Percentiles rank a stretch among this genome's conserved stretches.
Conservation (phyloP, 1,140 invertebrate species). For the Drosophila pandora region DNA sequence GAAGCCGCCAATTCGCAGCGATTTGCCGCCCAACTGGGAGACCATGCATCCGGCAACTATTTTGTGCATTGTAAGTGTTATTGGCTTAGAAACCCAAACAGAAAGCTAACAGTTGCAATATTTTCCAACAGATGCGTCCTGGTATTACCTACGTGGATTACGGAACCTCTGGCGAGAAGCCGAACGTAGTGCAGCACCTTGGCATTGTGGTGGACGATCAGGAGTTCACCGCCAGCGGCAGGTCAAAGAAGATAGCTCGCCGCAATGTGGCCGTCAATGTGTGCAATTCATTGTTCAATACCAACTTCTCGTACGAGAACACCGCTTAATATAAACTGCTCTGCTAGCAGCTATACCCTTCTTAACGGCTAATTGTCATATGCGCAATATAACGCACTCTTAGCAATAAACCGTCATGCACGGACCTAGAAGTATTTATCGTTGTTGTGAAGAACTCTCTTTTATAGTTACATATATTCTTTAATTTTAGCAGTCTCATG, state of each 20-base stretch:
- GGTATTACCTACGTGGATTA: conserved; percentile 87
- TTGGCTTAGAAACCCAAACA: neutral
- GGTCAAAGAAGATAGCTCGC: conserved; percentile 85
- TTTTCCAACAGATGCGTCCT: conserved; percentile 86
- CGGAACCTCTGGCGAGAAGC: conserved; percentile 85
- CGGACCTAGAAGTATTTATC: neutral
- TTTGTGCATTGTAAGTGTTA: conserved; percentile 84
- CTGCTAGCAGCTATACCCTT: neutral
- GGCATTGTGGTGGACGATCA: conserved; percentile 85
- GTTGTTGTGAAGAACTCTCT: too few relatives aligned
- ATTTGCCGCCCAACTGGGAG: conserved; percentile 86
- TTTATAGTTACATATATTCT: too few relatives aligned
- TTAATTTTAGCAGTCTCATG: too few relatives aligned
- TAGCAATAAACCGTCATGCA: neutral
- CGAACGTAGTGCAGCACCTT: conserved; percentile 86
- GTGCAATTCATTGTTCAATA: conserved; percentile 84
- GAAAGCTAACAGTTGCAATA: neutral
- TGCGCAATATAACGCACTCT: neutral
- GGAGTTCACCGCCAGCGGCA: conserved; percentile 84
- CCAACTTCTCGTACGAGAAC: conserved; percentile 63
- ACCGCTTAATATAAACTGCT: conserved; percentile 5
- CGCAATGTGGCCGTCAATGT: conserved; percentile 84
- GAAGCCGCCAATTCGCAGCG: conserved; percentile 84
- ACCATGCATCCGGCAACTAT: conserved; percentile 89
- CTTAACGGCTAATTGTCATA: conserved; percentile 2